Evolutionary conservation across 2,113 vertebrate species (phyloP).

Genomic region (Ochotona princeps): DNA sequence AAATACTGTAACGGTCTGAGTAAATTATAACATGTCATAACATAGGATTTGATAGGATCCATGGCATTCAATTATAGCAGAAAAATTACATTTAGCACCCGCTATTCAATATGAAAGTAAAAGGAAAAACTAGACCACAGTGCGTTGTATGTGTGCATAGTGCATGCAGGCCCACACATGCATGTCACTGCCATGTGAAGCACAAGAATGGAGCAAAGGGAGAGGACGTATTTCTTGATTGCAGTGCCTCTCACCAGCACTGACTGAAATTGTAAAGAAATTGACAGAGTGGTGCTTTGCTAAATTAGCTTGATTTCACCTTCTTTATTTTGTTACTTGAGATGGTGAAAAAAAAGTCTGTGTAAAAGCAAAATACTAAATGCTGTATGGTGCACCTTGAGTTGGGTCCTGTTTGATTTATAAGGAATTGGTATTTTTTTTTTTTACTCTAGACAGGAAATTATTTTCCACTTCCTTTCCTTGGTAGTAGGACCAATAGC

Average conservation of each 20-base stretch:
- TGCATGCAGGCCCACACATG: accelerated
- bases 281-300: conserved; percentile 41
- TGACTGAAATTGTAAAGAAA: conserved; percentile 47
- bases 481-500: background rate
- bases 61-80: conserved; percentile 23
- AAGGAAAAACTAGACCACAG: background rate
- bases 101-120: background rate
- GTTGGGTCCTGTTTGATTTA: background rate
- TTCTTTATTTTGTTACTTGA: background rate
- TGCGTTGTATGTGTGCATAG: background rate
- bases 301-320: conserved; percentile 30
- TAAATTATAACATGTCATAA: conserved; percentile 38
- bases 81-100: conserved; percentile 27
- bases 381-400: background rate
- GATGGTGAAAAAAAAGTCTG: background rate
- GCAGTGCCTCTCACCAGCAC: background rate
- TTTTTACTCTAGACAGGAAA: background rate
- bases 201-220: background rate
- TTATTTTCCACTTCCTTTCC: background rate
- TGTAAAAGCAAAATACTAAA: background rate
- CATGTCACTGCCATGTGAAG: background rate
- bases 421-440: background rate
- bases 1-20: background rate
- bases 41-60: conserved; percentile 27
- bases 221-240: background rate